Percentiles rank a stretch among this genome's conserved stretches.
phyloP scores from a whole-genome alignment of 1,140 invertebrate species.

The Schlechtendalia chinensis region DNA sequence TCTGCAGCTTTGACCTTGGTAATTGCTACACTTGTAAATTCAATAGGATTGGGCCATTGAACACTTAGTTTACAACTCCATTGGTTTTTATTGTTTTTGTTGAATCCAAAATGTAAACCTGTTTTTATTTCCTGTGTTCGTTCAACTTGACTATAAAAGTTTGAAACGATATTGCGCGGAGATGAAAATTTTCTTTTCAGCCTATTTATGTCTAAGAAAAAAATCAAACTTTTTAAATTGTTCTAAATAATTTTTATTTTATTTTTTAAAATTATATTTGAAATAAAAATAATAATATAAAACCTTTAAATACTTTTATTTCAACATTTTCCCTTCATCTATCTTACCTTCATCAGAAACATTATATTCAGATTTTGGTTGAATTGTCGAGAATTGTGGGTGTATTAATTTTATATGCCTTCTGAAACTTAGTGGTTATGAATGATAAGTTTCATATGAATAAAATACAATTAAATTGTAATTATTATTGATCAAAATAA shows the following conservation, averaged over 20 bases:
- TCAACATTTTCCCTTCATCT: too few relatives aligned
- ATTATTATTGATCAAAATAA: background rate
- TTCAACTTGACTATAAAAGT: slow-evolving; percentile 34
- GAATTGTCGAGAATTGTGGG: slow-evolving; percentile 9
- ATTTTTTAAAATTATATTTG: background rate
- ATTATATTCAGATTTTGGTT: slow-evolving; percentile 4
- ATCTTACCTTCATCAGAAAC: slow-evolving; percentile 30
- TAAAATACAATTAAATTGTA: background rate
- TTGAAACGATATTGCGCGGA: slow-evolving; percentile 35
- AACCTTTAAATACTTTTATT: background rate
- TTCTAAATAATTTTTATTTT: background rate
- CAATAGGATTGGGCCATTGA: slow-evolving; percentile 44
- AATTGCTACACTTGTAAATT: slow-evolving; percentile 35
- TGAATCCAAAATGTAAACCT: slow-evolving; percentile 23
- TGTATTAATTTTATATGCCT: background rate
- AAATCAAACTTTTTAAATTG: background rate
- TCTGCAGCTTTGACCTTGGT: slow-evolving; percentile 48
- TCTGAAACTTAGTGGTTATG: background rate
- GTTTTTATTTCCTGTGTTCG: slow-evolving; percentile 4
- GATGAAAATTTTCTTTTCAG: slow-evolving; percentile 34
- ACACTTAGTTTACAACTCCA: slow-evolving; percentile 47
- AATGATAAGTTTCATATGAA: background rate
- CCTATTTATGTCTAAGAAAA: slow-evolving; percentile 7
- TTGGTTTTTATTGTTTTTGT: slow-evolving; percentile 10
- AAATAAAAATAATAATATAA: background rate